Evolutionary conservation across 1,140 invertebrate species (phyloP).

Genomic region (Ptiloglossa arizonensis): DNA sequence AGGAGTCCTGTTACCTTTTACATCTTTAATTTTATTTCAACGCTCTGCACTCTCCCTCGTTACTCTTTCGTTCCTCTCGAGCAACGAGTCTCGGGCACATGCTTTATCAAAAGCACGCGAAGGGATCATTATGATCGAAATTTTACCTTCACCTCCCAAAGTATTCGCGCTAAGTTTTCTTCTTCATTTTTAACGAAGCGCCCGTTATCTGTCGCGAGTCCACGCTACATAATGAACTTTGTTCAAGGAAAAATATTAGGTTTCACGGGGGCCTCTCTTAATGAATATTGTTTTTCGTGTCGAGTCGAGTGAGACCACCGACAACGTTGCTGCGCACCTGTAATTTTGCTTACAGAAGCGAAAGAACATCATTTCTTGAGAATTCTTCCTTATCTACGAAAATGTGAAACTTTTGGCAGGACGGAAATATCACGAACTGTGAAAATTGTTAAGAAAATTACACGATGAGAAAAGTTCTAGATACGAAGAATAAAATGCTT

Average conservation of each 20-base stretch:
- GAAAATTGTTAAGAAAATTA: too few relatives aligned
- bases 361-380: not conserved
- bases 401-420: too few relatives aligned
- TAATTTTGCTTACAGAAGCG: not conserved
- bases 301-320: too few relatives aligned
- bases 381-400: too few relatives aligned
- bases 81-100: not conserved
- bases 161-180: not conserved
- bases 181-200: slow-evolving; percentile 1
- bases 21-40: slow-evolving; percentile 33
- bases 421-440: too few relatives aligned
- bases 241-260: not conserved
- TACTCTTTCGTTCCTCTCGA: slow-evolving; percentile 6
- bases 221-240: not conserved
- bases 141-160: slow-evolving; percentile 16
- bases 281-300: too few relatives aligned
- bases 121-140: slow-evolving; percentile 34
- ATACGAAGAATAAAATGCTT: too few relatives aligned
- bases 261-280: not conserved
- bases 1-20: slow-evolving; percentile 5
- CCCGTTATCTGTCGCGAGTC: too few relatives aligned
- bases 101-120: slow-evolving; percentile 46
- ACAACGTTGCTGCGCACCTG: not conserved
- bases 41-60: slow-evolving; percentile 17
- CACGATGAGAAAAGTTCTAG: too few relatives aligned